Base-by-base conservation (phyloP, 2,797 vertebrate species). In the Sebastes cheni region DNA sequence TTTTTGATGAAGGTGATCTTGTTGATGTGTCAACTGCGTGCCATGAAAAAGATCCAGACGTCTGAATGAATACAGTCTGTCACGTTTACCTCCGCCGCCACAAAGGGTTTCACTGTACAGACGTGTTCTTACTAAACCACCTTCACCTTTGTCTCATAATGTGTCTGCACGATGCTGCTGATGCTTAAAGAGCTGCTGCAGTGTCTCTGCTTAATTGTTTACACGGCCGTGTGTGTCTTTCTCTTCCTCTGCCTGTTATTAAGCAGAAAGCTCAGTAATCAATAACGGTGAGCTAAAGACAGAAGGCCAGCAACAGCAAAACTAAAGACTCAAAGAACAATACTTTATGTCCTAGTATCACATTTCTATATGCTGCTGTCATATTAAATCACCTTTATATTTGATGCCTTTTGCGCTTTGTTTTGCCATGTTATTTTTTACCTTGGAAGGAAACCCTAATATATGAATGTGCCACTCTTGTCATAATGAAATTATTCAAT, bases 21-120 rank as follows among this genome's bases (percentile, higher is more conserved):
- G 84, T 85, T 89, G 85, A 79, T 34, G 58, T 4, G 18, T 81
- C 72, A 72, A 72, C 71, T 67, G 14, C 4, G 2, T 27, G 32
- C 34, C 39, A n/a, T 14, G 39, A 75, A n/a, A 56, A 29, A 16
- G 13, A 59, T 46, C 61, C 42, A 58, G 46, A 78, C 8, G 1
- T 18, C 22, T 6, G 22, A 70, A 11, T 18, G 25, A 60, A 75
- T 10, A 10, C 22, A 65, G 2, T 66, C 29, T 7, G 30, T 42
- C 66, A 4, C 25, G 18, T 75, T 64, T 42, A 50, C 20, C 54
- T 39, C 4, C 7, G 22, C 27, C 36, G 25, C 25, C 68, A 1
- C 25, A 30, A n/a, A 18, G 6, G 22, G 2, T 61, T 72, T 4
- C 39, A 18, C 20, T 30, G 20, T 25, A 67, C 10, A 61, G 62